phyloP scores from a whole-genome alignment of 1,140 invertebrate genomes.

The Acromyrmex echinatior region DNA sequence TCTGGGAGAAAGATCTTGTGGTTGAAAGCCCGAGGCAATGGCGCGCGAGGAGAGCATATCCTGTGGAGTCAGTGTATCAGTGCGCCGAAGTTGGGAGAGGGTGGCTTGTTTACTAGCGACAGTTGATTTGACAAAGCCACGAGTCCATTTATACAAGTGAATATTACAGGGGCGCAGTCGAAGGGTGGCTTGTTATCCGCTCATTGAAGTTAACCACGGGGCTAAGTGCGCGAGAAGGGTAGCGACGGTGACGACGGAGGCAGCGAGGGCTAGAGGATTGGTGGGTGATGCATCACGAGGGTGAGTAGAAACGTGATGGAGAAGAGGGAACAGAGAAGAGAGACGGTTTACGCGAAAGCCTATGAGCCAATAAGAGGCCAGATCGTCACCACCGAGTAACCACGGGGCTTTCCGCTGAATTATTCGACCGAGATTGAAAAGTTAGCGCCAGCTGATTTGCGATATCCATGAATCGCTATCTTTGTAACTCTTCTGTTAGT shows the following conservation, averaged over 20 bases:
- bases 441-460: conserved; percentile 80
- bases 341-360: conserved; percentile 60
- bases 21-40: conserved; percentile 52
- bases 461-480: conserved; percentile 55
- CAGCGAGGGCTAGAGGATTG: conserved; percentile 3
- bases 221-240: conserved; percentile 83
- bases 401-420: conserved; percentile 80
- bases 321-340: conserved; percentile 43
- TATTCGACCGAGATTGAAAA: conserved; percentile 87
- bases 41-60: conserved; percentile 49
- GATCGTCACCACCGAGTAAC: conserved; percentile 86
- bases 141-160: conserved; percentile 85
- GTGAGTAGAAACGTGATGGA: conserved; percentile 22
- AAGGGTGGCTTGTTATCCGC: conserved; percentile 86
- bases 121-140: conserved; percentile 86
- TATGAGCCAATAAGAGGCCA: conserved; percentile 83
- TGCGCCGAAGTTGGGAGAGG: conserved; percentile 70
- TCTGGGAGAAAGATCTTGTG: conserved; percentile 24
- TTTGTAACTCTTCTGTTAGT: conserved; percentile 15
- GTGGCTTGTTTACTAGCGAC: conserved; percentile 82
- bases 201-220: conserved; percentile 87
- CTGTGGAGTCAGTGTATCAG: conserved; percentile 53
- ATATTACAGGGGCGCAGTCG: conserved; percentile 84
- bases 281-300: neutral
- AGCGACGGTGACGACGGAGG: conserved; percentile 28